Conservation (phyloP, 2,113 vertebrate species). For the Urocynchramus pylzowi region DNA sequence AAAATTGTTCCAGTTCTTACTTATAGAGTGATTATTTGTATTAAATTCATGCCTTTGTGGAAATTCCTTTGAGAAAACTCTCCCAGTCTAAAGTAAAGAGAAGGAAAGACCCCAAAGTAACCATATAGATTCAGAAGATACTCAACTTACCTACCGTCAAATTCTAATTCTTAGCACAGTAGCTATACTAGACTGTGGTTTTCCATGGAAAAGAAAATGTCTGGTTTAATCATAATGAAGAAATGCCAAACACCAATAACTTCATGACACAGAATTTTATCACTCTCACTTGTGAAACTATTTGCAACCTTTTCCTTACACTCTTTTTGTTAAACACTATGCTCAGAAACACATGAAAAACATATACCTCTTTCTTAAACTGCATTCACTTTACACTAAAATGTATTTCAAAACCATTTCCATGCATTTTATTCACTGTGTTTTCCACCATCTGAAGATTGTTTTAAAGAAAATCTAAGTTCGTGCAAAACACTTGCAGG, state of each 20-base stretch:
- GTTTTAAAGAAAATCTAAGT: background rate
- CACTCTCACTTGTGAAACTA: background rate
- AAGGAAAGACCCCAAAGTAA: background rate
- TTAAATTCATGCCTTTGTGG: background rate
- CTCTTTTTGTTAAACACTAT: background rate
- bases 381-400: background rate
- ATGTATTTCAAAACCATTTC: background rate
- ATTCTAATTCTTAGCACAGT: background rate
- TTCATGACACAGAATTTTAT: background rate
- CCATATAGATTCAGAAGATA: background rate
- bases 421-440: background rate
- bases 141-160: background rate
- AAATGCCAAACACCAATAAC: background rate
- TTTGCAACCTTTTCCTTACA: background rate
- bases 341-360: background rate
- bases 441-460: background rate
- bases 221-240: background rate
- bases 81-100: background rate
- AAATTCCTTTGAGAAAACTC: background rate
- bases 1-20: background rate
- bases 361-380: accelerated
- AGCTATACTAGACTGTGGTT: background rate
- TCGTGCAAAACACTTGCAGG: background rate
- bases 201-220: background rate
- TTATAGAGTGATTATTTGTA: background rate